Base-by-base conservation (phyloP, 2,888 invertebrate species). In the Sthenelais limicola region DNA sequence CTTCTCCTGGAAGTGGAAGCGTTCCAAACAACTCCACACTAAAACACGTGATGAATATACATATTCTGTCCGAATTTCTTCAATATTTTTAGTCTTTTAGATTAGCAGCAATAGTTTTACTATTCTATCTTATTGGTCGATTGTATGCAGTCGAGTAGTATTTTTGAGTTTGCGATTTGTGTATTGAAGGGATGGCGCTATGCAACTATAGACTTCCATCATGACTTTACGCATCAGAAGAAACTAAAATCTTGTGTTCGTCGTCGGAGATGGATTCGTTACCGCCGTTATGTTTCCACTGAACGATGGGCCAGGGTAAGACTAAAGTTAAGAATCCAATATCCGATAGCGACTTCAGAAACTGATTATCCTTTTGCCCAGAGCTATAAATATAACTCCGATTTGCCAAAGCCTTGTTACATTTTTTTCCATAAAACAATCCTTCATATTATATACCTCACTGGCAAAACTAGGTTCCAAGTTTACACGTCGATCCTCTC, bases 101-200 rank as follows among this genome's bases (percentile, higher is more conserved):
- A n/a, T n/a, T n/a, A n/a, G n/a, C n/a, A n/a, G n/a, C n/a, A n/a
- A n/a, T n/a, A n/a, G n/a, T n/a, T n/a, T n/a, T n/a, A n/a, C n/a
- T n/a, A n/a, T n/a, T n/a, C n/a, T n/a, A n/a, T n/a, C n/a, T n/a
- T n/a, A n/a, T n/a, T n/a, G n/a, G n/a, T n/a, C n/a, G n/a, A n/a
- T n/a, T n/a, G n/a, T n/a, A n/a, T n/a, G n/a, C n/a, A n/a, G n/a
- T n/a, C n/a, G n/a, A n/a, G n/a, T n/a, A n/a, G n/a, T n/a, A n/a
- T n/a, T n/a, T n/a, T n/a, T n/a, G n/a, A n/a, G n/a, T n/a, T n/a
- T n/a, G n/a, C n/a, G n/a, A n/a, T n/a, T n/a, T n/a, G n/a, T n/a
- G n/a, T n/a, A n/a, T n/a, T n/a, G n/a, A 76, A 91, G 91, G 91
- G 96, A 21, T 97, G 96, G 96, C 94, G 93, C 71, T 97, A 96